Evolutionary conservation across 2,797 vertebrate species (phyloP).

Genomic region (Trachurus trachurus): DNA sequence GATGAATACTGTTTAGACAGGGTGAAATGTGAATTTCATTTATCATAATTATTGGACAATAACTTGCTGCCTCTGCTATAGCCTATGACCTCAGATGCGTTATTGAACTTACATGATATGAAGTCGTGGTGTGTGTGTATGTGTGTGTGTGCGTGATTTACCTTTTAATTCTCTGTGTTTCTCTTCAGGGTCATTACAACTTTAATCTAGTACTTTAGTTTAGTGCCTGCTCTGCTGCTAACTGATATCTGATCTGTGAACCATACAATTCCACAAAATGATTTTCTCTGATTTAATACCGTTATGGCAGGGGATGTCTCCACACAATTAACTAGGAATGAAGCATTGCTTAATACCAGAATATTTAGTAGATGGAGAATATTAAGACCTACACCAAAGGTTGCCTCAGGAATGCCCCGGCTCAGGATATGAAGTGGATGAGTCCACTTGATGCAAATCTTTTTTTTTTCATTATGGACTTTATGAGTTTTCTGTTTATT

Average conservation of each 20-base stretch:
- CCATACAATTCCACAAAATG: conserved; percentile 6
- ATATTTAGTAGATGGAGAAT: conserved; percentile 35
- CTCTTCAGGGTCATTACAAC: conserved; percentile 15
- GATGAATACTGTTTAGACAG: conserved; percentile 18
- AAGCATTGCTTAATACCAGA: conserved; percentile 15
- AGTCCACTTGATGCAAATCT: background rate
- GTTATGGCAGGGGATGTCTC: conserved; percentile 50
- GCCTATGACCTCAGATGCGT: conserved; percentile 1
- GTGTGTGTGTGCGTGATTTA: background rate
- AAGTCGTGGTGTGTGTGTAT: background rate
- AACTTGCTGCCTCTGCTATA: background rate
- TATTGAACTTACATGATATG: background rate
- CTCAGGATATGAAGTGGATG: conserved; percentile 23
- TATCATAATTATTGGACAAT: background rate
- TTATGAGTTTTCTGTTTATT: conserved; percentile 23
- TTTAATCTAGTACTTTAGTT: background rate
- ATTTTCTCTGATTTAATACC: conserved; percentile 40
- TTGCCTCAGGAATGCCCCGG: conserved; percentile 20
- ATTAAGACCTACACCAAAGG: conserved; percentile 38
- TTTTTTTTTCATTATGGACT: conserved; percentile 13
- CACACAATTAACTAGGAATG: conserved; percentile 48
- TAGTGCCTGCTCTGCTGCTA: background rate
- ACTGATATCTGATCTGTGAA: conserved; percentile 28
- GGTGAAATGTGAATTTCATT: background rate
- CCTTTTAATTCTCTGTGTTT: conserved; percentile 7